Evolutionary conservation across 37 sponge, comb jelly and placozoan genomes (phyloP).

Genomic region (Tethya wilhelma): DNA sequence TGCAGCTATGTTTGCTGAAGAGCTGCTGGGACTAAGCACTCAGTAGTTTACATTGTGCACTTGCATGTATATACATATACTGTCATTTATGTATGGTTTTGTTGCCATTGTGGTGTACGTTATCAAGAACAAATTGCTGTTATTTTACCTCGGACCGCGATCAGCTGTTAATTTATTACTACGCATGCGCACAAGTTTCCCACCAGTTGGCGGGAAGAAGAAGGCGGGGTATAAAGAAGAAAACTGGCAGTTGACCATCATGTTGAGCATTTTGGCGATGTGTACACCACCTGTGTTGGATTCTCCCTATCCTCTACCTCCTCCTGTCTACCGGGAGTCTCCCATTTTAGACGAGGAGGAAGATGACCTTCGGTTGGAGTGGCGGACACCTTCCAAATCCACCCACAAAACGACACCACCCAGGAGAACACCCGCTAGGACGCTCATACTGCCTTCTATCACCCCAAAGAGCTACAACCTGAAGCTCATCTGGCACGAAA

Average conservation of each 20-base stretch:
- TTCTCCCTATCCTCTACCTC: no score
- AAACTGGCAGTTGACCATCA: no score
- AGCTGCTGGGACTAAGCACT: slow-evolving; percentile 70
- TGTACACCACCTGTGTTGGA: background rate
- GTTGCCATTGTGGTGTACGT: background rate
- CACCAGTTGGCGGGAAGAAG: slow-evolving; percentile 31
- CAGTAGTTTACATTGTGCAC: slow-evolving; percentile 10
- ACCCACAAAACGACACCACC: background rate
- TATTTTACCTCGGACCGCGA: no score
- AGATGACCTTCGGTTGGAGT: no score
- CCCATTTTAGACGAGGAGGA: no score
- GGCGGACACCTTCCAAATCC: no score
- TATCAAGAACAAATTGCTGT: no score
- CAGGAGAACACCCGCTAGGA: background rate
- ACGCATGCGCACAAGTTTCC: slow-evolving; percentile 9
- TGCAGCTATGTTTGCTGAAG: slow-evolving; percentile 71
- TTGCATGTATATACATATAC: background rate
- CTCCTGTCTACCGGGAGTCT: no score
- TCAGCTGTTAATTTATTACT: slow-evolving; percentile 6
- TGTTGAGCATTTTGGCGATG: background rate
- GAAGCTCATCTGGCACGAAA: background rate
- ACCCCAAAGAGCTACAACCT: background rate
- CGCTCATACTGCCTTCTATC: background rate
- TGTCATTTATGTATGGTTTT: background rate
- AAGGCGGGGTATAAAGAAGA: slow-evolving; percentile 26